Base-by-base conservation (phyloP, 2,113 vertebrate genomes). In the Narcine bancroftii region DNA sequence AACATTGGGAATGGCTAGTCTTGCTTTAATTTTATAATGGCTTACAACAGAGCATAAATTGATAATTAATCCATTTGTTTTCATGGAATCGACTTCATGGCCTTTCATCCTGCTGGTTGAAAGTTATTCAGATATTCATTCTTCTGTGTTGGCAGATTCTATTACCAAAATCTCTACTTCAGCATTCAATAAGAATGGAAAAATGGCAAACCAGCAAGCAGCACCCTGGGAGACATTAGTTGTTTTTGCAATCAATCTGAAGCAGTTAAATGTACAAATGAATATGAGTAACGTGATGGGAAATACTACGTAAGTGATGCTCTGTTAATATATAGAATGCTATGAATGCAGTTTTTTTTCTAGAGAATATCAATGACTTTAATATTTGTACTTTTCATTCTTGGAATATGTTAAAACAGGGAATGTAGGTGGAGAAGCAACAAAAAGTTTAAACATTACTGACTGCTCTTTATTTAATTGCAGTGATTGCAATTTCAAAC, bases 201-300 rank as follows among this genome's bases (percentile, higher is more conserved):
- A 99, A 95, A 95, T 96, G 92, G 95, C 97, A 11, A 97, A 97
- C 93, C 99, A 97, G 92, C 98, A 99, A 95, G 98, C 98, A 81
- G 95, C 99, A 0, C 99, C 98, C 0, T 99, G 99, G 99, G 98
- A 99, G 95, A 99, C 99, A 0, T 95, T 99, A 93, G 99, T 99
- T 50, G 98, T 99, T 53, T 99, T 99, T 93, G 99, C 98, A 93
- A 99, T 99, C 95, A 99, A 99, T 95, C 93, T 99, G 71, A 99
- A 99, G 92, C 99, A 98, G 93, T 95, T 99, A 93, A 99, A 97
- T 0, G 98, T 99, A 69, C 99, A 99, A 94, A 99, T 99, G 99
- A 99, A 99, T 93, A 99, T 99, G 99, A 99, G 99, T 94, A 99
- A 99, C 7, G 99, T 99, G 77, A 99, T 99, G 99, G 99, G 99